A percentile compares a stretch with the other conserved stretches of the same genome.
Conservation (phyloP, 2,797 vertebrate species). For the Darevskia mixta region DNA sequence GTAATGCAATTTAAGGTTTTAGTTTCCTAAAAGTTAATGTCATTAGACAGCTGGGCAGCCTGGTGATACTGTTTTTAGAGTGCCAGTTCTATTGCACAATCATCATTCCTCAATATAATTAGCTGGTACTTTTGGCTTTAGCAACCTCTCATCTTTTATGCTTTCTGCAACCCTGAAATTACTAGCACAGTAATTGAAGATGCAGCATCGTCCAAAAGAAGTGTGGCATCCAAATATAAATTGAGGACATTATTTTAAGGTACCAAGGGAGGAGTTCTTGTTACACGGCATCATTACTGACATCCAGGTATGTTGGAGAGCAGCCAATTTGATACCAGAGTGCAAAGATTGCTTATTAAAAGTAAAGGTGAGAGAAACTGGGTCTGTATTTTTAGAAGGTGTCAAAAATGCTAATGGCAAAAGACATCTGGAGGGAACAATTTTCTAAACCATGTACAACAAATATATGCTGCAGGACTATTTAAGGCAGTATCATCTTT, state of each 20-base stretch:
- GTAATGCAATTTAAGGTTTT: neutral
- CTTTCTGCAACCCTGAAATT: neutral
- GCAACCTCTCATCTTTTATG: neutral
- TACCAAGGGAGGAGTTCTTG: constrained; percentile 62
- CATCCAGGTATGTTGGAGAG: constrained; percentile 46
- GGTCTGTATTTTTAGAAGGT: constrained; percentile 69
- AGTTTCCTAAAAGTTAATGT: neutral
- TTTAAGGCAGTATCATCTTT: neutral
- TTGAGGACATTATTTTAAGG: constrained; percentile 50
- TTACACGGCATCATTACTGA: constrained; percentile 66
- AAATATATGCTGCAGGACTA: neutral
- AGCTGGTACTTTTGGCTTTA: neutral
- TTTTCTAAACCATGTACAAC: neutral
- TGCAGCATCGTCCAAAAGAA: neutral
- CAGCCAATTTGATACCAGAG: constrained; percentile 51
- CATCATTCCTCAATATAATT: accelerated
- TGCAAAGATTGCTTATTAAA: constrained; percentile 69
- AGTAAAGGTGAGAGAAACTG: constrained; percentile 61
- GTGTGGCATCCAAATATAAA: neutral
- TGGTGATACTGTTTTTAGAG: neutral
- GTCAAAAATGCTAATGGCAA: constrained; percentile 47
- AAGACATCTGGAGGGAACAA: constrained; percentile 36
- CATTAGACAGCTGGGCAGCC: neutral
- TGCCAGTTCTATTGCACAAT: neutral
- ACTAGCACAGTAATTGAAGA: neutral